Percentiles rank a stretch among this genome's conserved stretches.
phyloP scores from a whole-genome alignment of 2,888 invertebrate species.

The Idaea dimidiata region DNA sequence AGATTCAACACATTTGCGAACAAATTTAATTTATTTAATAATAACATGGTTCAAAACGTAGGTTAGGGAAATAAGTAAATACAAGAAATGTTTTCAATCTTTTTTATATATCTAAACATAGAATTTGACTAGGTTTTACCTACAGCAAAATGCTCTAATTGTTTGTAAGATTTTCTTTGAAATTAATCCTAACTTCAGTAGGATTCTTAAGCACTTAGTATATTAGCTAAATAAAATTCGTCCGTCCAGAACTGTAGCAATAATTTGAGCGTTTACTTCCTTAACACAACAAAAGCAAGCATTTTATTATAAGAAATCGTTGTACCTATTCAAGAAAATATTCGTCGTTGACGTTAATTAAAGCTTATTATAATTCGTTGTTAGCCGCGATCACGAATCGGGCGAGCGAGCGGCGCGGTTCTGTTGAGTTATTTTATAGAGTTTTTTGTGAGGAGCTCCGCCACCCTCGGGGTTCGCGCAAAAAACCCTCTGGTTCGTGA shows the following conservation, averaged over 20 bases:
- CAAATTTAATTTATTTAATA: neutral
- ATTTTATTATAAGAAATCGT: conserved; percentile 7
- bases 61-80: neutral
- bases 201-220: neutral
- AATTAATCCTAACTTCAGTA: too few relatives aligned
- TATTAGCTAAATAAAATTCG: neutral
- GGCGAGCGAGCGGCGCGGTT: conserved; percentile 66
- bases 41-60: neutral
- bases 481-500: conserved; percentile 76
- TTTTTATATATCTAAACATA: neutral
- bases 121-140: neutral
- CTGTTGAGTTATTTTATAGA: conserved; percentile 77
- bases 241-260: neutral
- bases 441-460: conserved; percentile 76
- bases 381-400: conserved; percentile 74
- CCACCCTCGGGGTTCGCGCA: conserved; percentile 78
- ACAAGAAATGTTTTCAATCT: neutral
- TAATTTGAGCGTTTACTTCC: neutral
- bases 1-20: conserved; percentile 7
- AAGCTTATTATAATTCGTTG: conserved; percentile 67
- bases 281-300: neutral
- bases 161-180: too few relatives aligned
- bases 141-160: too few relatives aligned
- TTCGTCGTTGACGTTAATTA: conserved; percentile 73
- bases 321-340: conserved; percentile 17